phyloP scores from a whole-genome alignment of 1,140 invertebrate genomes.

The Platorchestia sp. region DNA sequence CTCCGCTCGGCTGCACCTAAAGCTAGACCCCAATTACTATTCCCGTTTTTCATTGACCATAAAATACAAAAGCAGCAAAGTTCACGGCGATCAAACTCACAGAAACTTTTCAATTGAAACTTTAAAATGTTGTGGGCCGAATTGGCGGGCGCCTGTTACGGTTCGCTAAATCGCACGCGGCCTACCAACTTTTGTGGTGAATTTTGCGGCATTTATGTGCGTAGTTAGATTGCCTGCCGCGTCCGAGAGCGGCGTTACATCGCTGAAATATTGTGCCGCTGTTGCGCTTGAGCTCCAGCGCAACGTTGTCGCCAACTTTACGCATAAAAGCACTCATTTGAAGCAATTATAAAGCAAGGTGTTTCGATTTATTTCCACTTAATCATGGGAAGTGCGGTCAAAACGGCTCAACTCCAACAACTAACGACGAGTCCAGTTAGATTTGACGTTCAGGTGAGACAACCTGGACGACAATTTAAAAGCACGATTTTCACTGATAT shows the following conservation, averaged over 20 bases:
- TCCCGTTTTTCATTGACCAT: not conserved
- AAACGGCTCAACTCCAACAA: not conserved
- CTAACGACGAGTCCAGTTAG: not conserved
- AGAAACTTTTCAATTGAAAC: slow-evolving; percentile 2
- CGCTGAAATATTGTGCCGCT: not conserved
- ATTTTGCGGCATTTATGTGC: not conserved
- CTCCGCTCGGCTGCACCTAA: not conserved
- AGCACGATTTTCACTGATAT: not conserved
- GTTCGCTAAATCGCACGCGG: not conserved
- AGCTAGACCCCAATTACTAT: not conserved
- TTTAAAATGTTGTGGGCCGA: not conserved
- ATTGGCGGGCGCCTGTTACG: not conserved
- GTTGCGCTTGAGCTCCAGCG: not conserved
- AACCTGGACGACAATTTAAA: not conserved
- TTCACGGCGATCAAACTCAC: not conserved
- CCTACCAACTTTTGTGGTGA: not conserved
- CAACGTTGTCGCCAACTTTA: not conserved
- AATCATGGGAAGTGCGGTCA: not conserved
- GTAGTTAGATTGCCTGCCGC: slow-evolving; percentile 4
- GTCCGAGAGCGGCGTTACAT: not conserved
- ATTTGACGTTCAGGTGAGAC: not conserved
- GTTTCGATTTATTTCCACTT: not conserved
- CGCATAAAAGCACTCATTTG: not conserved
- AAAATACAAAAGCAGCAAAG: not conserved
- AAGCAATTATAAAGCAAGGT: not conserved